Evolutionary conservation across 2,888 invertebrate species (phyloP).

Genomic region (Metacarcinus magister): DNA sequence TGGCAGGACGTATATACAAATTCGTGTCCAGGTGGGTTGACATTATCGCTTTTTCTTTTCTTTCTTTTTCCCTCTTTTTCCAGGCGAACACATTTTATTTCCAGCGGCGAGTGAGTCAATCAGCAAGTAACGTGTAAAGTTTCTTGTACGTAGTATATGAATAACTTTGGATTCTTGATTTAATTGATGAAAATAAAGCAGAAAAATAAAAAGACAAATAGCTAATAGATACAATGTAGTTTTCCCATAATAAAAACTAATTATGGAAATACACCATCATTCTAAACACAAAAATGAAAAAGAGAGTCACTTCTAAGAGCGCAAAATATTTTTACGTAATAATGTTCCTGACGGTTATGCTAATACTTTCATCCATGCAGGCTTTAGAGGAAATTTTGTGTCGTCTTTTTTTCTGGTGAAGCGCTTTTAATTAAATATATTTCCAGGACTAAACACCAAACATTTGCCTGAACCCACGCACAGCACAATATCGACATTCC

Average conservation of each 20-base stretch:
- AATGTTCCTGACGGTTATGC: background rate
- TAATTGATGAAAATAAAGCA: too few species aligned
- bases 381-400: background rate
- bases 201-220: too few species aligned
- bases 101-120: background rate
- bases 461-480: background rate
- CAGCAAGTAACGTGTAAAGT: background rate
- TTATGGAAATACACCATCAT: background rate
- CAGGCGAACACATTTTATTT: background rate
- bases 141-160: background rate
- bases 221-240: too few species aligned
- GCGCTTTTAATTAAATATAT: slow-evolving; percentile 29
- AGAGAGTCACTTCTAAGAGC: background rate
- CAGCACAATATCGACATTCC: background rate
- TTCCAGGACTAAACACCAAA: background rate
- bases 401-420: background rate
- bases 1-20: background rate
- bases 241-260: too few species aligned
- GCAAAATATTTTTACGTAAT: slow-evolving; percentile 1
- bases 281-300: background rate
- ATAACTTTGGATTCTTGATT: too few species aligned
- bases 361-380: background rate
- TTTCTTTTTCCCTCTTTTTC: background rate
- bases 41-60: background rate
- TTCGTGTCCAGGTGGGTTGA: background rate